phyloP scores from a whole-genome alignment of 2,113 vertebrate species.

The Glaucidium brasilianum region DNA sequence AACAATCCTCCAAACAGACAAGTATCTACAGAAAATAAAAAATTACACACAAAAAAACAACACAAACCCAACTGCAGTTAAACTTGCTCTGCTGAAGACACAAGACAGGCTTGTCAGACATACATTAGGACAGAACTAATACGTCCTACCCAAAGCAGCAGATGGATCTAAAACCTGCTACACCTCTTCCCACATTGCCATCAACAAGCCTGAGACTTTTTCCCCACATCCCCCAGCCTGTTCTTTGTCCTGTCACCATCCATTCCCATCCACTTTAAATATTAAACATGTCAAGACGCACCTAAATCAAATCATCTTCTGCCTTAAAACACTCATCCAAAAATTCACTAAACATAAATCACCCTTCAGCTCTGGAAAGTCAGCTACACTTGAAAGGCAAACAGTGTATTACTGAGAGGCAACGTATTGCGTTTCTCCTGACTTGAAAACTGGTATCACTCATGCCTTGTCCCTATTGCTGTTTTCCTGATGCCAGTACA shows the following conservation, averaged over 20 bases:
- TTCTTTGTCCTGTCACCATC: not conserved
- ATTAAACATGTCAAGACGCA: constrained; percentile 12
- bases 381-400: not conserved
- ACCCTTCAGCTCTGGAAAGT: not conserved
- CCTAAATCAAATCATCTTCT: not conserved
- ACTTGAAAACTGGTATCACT: not conserved
- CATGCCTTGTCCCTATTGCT: not conserved
- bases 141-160: not conserved
- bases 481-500: not conserved
- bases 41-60: not conserved
- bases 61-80: not conserved
- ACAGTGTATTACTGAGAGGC: not conserved
- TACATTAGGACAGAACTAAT: not conserved
- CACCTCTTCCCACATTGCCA: not conserved
- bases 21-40: not conserved
- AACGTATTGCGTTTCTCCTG: not conserved
- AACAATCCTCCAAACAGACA: not conserved
- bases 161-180: not conserved
- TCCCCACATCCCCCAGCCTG: not conserved
- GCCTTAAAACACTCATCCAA: not conserved
- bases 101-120: not conserved
- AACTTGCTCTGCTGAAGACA: not conserved
- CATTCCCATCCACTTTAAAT: not conserved
- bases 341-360: not conserved
- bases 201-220: not conserved